A percentile compares a stretch with the other conserved stretches of the same genome.
These are phyloP conservation scores for Melanerpes formicivorus DNA, from an alignment of 2,113 vertebrate species.

Conservation along the genomic window DNA sequence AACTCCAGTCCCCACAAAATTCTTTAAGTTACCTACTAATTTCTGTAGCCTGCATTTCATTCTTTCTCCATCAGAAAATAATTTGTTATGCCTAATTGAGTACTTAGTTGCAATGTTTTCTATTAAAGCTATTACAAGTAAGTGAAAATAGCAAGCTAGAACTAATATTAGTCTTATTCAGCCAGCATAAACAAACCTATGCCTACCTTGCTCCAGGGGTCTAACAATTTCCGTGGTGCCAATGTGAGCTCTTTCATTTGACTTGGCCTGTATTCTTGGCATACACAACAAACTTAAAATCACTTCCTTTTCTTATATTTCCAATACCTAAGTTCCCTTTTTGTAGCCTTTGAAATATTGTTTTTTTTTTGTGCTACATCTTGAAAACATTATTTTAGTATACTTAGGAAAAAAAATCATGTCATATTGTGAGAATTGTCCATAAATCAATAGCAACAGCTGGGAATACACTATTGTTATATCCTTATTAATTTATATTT, in stretches of 20 bases:
- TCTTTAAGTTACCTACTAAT: neutral
- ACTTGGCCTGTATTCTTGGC: conserved; percentile 32
- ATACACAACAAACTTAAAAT: neutral
- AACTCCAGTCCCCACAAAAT: neutral
- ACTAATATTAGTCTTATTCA: conserved; percentile 15
- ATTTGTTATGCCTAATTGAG: conserved; percentile 39
- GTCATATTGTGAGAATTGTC: neutral
- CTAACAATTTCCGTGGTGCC: conserved; percentile 15
- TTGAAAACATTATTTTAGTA: neutral
- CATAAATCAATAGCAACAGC: neutral
- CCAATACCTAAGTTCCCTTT: neutral
- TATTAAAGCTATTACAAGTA: neutral
- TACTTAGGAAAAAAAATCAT: neutral
- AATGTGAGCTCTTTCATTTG: neutral
- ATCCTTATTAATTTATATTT: neutral
- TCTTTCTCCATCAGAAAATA: neutral
- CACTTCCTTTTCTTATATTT: neutral
- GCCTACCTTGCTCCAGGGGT: neutral
- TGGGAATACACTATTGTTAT: neutral
- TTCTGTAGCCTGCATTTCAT: neutral
- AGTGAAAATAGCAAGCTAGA: neutral
- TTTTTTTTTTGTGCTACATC: neutral
- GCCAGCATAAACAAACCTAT: conserved; percentile 19
- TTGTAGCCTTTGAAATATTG: neutral
- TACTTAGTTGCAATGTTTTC: conserved; percentile 5